Conservation (phyloP, 92 coral and sea anemone species). For the Virgularia gustaviana region DNA sequence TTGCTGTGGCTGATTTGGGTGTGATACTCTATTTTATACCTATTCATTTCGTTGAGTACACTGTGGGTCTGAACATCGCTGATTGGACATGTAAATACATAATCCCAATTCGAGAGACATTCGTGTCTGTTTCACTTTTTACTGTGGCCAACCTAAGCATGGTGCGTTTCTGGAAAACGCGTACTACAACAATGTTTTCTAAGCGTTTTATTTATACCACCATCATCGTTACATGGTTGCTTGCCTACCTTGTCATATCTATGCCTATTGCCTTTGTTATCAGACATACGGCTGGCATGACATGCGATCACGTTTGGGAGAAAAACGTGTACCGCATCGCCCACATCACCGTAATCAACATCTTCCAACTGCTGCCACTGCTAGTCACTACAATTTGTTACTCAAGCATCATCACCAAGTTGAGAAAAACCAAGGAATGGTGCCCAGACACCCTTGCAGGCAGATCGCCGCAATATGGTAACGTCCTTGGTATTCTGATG, state of each 20-base stretch:
- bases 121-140: neutral
- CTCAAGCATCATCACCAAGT: slow-evolving; percentile 5
- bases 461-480: neutral
- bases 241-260: neutral
- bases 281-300: neutral
- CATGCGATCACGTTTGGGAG: slow-evolving; percentile 7
- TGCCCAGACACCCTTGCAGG: neutral
- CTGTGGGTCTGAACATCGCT: slow-evolving; percentile 8
- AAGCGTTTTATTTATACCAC: neutral
- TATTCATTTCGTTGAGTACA: slow-evolving; percentile 15
- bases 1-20: slow-evolving; percentile 19
- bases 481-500: neutral
- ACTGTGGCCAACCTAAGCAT: slow-evolving; percentile 9
- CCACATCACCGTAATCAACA: slow-evolving; percentile 5
- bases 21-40: slow-evolving; percentile 1
- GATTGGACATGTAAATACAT: slow-evolving; percentile 14
- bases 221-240: neutral
- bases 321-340: neutral
- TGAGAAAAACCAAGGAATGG: neutral
- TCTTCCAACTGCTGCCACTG: slow-evolving; percentile 14
- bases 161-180: neutral
- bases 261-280: neutral
- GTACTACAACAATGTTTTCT: neutral
- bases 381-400: slow-evolving; percentile 22
- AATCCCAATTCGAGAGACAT: slow-evolving; percentile 24